Conservation (phyloP, 64 coral and sea anemone species). For the Montipora cactus region DNA sequence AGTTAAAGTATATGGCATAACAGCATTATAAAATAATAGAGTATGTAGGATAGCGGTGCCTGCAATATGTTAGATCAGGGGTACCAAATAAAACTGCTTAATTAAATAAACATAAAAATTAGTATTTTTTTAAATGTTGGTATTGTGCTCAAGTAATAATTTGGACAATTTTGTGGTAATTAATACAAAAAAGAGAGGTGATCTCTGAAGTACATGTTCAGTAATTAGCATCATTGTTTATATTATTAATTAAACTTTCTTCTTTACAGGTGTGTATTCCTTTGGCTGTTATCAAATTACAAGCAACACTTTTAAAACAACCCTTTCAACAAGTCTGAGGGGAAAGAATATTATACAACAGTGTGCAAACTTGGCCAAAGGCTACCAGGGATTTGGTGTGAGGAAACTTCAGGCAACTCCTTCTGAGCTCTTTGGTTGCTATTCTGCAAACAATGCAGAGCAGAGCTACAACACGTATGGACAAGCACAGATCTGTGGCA, state of each 20-base stretch:
- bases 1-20: too few species aligned
- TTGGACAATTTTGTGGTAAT: too few species aligned
- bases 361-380: background rate
- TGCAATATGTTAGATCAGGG: too few species aligned
- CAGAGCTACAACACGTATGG: background rate
- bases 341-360: slow-evolving; percentile 21
- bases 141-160: too few species aligned
- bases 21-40: too few species aligned
- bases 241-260: background rate
- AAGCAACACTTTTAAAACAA: background rate
- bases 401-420: background rate
- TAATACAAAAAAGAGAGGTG: too few species aligned
- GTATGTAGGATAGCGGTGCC: too few species aligned
- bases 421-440: background rate
- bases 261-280: background rate
- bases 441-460: background rate
- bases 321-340: background rate
- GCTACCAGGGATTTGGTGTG: slow-evolving; percentile 19
- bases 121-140: too few species aligned
- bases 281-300: slow-evolving; percentile 18
- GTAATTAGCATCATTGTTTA: too few species aligned
- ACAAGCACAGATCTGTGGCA: background rate
- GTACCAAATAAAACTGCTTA: too few species aligned
- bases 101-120: too few species aligned
- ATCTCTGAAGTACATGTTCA: too few species aligned